These are phyloP conservation scores for Meganola albula DNA, from an alignment of 2,888 invertebrate genomes.

Conservation along the genomic window DNA sequence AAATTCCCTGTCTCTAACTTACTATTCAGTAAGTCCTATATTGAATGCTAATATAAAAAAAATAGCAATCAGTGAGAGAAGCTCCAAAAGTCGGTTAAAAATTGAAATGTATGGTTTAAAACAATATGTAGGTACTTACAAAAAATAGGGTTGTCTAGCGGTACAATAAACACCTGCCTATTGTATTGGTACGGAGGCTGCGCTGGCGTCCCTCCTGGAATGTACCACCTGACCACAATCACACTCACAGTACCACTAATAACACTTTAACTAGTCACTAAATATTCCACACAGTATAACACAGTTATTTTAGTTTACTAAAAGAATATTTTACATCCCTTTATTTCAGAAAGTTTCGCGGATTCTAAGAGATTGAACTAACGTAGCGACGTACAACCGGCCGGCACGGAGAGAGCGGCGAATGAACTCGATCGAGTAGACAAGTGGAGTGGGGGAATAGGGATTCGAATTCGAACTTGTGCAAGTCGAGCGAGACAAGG, in stretches of 20 bases:
- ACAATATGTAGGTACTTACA: conserved; percentile 32
- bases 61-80: no score
- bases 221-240: conserved; percentile 68
- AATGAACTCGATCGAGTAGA: conserved; percentile 54
- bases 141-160: conserved; percentile 43
- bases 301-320: conserved; percentile 18
- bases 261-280: conserved; percentile 33
- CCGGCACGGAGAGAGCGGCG: conserved; percentile 44
- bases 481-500: conserved; percentile 22
- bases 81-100: no score
- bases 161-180: conserved; percentile 65
- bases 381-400: conserved; percentile 23
- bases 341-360: conserved; percentile 61
- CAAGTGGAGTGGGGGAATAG: conserved; percentile 31
- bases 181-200: conserved; percentile 55
- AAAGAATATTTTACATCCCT: conserved; percentile 30
- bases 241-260: conserved; percentile 51
- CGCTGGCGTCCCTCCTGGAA: conserved; percentile 64
- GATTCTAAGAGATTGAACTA: conserved; percentile 27
- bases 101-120: no score
- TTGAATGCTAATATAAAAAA: no score
- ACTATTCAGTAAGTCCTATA: no score
- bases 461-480: no score
- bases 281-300: conserved; percentile 22
- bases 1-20: no score